phyloP scores from a whole-genome alignment of 2,888 invertebrate species.

The Bursaphelenchus okinawaensis region DNA sequence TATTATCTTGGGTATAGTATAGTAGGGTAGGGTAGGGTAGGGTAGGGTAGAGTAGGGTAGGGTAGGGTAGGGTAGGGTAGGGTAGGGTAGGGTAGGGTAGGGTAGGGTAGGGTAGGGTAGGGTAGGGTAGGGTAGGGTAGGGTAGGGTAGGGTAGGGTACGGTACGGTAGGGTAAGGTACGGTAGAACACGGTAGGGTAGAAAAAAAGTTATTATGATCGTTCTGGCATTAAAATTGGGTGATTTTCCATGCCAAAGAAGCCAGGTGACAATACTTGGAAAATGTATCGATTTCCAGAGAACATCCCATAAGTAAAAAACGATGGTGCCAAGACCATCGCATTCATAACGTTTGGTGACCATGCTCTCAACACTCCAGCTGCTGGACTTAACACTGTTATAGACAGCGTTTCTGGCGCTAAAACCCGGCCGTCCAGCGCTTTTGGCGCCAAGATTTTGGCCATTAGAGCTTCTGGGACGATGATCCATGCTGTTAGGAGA shows the following conservation, averaged over 20 bases:
- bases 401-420: conserved; percentile 5
- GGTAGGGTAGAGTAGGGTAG: too few species aligned
- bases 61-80: too few species aligned
- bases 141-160: too few species aligned
- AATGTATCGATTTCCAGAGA: conserved; percentile 5
- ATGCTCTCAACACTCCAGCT: not conserved
- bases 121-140: too few species aligned
- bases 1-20: too few species aligned
- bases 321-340: conserved; percentile 2
- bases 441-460: not conserved
- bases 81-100: too few species aligned
- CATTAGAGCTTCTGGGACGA: not conserved
- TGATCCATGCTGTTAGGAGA: not conserved
- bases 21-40: too few species aligned
- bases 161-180: too few species aligned
- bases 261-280: conserved; percentile 13
- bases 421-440: conserved; percentile 2
- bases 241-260: conserved; percentile 3
- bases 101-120: too few species aligned
- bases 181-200: too few species aligned
- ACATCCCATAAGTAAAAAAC: conserved; percentile 6
- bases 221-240: conserved; percentile 6
- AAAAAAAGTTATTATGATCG: too few species aligned
- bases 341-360: conserved; percentile 11
- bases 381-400: not conserved